Evolutionary conservation across 2,888 invertebrate genomes (phyloP), one percentile per base, ranked within the genome.

Genomic region (Cerastis leucographa): DNA sequence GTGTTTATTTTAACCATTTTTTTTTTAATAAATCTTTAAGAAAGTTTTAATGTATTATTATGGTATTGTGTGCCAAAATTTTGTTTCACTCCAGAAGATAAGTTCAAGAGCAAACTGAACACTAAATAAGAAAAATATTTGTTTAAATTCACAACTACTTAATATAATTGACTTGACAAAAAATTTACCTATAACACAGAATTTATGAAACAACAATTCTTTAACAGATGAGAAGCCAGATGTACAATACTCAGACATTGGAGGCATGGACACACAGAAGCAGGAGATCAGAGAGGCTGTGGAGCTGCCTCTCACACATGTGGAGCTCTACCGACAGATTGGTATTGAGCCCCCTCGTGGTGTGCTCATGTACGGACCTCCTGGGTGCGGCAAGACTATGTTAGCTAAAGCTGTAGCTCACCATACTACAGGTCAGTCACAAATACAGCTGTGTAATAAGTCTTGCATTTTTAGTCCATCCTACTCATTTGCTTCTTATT

Each of bases 201-300:
- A 40, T 68, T 25, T 29, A 25, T 59, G 5, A 59, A 59, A 35
- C 12, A 35, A 71, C 11, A 42, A 61, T 59, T 46, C 44, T 78
- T 81, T 72, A 68, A 64, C 88, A 97, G 99, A 99, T 97, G 99
- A 99, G 94, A 99, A 99, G 92, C 99, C 99, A 0, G 99, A 99
- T 94, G 99, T 99, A 12, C 98, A 98, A 81, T 99, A 99, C 94
- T 98, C 98, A 9, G 99, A 99, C 92, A 99, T 99, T 92, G 99
- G 99, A 94, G 99, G 99, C 54, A 99, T 99, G 98, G 99, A 99
- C 94, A 99, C 99, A 97, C 99, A 99, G 94, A 99, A 99, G 91
- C 99, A 99, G 81, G 99, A 99, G 95, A 99, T 99, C 89, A 97
- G 99, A 74, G 99, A 99, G 95, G 99, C 99, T 9, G 99, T 99